Base-by-base conservation (phyloP, 1,140 invertebrate species). In the Drosophila simulans region DNA sequence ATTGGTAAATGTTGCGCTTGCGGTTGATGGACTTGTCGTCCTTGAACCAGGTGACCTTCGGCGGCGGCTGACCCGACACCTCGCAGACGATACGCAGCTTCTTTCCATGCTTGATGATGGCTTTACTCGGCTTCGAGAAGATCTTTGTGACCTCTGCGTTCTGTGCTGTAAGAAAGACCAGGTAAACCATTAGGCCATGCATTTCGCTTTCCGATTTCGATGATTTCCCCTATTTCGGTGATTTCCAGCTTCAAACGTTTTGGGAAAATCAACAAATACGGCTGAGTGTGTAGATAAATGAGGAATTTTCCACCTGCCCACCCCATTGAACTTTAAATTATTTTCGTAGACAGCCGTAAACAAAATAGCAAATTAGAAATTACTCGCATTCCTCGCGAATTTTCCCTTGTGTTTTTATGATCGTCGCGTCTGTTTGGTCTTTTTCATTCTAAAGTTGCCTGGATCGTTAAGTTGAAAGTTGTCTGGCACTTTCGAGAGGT, bases 41-140 rank as follows among this genome's bases (percentile, higher is more conserved):
- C 90, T 95, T 95, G 92, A 95, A 95, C 96, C 95, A 96, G 73
- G 94, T 93, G 70, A 96, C 94, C 88, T 94, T 93, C 25, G 95
- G 95, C 71, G 95, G 94, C 52, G 95, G 95, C 42, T 94, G 94
- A 3, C 95, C 95, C 80, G 93, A 93, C 65, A 95, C 95, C 78
- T 94, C 94, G 93, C 96, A 96, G 80, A 95, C 93, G 66, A 96
- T 94, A 91, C 94, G 94, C 90, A 96, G 93, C 83, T 93, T 92
- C 78, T 93, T 93, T 40, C 94, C 94, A 17, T 92, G 92, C 51
- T 91, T 84, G 42, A 92, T 92, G 22, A 81, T 90, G 34, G 52
- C 53, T 62, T 91, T 91, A 34, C 59, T 83, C 57, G 88, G 82
- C 58, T 68, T 72, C 34, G 75, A 46, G 25, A 11, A 53, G 31